A percentile compares a stretch with the other conserved stretches of the same genome.
Conservation (phyloP, 2,113 vertebrate genomes). For the Thymallus thymallus region DNA sequence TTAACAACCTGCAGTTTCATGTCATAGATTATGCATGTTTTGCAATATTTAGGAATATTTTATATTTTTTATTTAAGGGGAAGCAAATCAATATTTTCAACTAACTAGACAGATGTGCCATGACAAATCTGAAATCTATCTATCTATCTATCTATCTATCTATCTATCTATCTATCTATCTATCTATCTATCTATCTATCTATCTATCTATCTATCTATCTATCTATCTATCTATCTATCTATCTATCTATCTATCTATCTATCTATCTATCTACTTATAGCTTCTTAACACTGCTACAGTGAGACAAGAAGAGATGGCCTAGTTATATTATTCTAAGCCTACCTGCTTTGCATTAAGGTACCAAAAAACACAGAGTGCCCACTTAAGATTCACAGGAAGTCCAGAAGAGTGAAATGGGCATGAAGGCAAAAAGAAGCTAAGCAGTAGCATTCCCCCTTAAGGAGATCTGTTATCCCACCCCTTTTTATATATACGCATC, state of each 20-base stretch:
- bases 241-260: too few relatives aligned
- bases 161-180: too few relatives aligned
- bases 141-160: too few relatives aligned
- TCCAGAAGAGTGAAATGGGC: conserved; percentile 49
- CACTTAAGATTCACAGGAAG: conserved; percentile 55
- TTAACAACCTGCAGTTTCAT: too few relatives aligned
- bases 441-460: conserved; percentile 44
- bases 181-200: not conserved
- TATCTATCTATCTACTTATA: not conserved
- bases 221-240: too few relatives aligned
- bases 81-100: too few relatives aligned
- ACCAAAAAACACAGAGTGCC: conserved; percentile 42
- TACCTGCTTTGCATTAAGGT: conserved; percentile 60
- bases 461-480: conserved; percentile 61
- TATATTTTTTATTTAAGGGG: too few relatives aligned
- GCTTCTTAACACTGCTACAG: not conserved
- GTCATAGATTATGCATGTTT: too few relatives aligned
- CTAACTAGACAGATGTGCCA: too few relatives aligned
- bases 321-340: conserved; percentile 15
- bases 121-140: too few relatives aligned
- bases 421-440: conserved; percentile 39
- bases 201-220: not conserved
- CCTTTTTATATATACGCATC: conserved; percentile 49
- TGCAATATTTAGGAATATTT: too few relatives aligned
- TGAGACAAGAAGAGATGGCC: conserved; percentile 11